Conservation (phyloP, 1,140 invertebrate species). For the Bombyx mori region ASM3026992v2 NC_085131.1:8518001-8518500, state of each 20-base stretch:
- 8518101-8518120: not conserved
- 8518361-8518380: conserved; percentile 31
- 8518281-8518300: conserved; percentile 77
- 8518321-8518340: conserved; percentile 2
- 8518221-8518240: conserved; percentile 95
- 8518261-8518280: conserved; percentile 92
- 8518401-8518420: conserved; percentile 15
- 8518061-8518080: not conserved
- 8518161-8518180: conserved; percentile 74
- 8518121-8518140: not conserved
- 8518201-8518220: conserved; percentile 88
- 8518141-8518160: no score
- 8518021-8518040: no score
- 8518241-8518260: conserved; percentile 92
- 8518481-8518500: conserved; percentile 11
- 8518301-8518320: conserved; percentile 1
- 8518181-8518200: conserved; percentile 85
- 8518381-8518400: conserved; percentile 24
- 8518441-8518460: conserved; percentile 47
- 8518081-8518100: not conserved
- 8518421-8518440: conserved; percentile 21
- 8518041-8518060: no score
- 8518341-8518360: conserved; percentile 36
- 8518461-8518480: conserved; percentile 36
- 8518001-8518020: conserved; percentile 77